These are phyloP conservation scores for Madoqua kirkii DNA, from an alignment of 2,113 vertebrate genomes.

Conservation along the genomic window DNA sequence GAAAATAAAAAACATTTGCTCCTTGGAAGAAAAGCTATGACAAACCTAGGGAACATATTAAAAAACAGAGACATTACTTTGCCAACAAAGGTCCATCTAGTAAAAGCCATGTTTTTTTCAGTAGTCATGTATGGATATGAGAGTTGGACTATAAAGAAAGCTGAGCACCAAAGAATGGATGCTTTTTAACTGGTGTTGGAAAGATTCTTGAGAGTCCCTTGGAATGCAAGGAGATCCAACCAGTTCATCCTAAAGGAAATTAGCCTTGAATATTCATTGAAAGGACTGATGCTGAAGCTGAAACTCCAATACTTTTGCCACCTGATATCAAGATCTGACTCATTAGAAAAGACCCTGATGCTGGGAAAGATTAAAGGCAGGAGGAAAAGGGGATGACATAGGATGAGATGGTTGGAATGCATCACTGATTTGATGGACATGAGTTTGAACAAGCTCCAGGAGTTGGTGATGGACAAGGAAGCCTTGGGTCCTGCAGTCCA, in stretches of 20 bases:
- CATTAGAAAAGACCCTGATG: neutral
- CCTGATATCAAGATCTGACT: neutral
- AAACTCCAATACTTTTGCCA: neutral
- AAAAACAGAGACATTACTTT: neutral
- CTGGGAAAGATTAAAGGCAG: neutral
- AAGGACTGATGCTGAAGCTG: neutral
- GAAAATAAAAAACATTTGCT: neutral
- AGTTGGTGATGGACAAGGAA: neutral
- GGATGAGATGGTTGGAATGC: neutral
- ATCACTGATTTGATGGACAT: neutral
- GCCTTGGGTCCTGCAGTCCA: neutral
- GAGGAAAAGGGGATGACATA: neutral
- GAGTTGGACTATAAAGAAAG: neutral
- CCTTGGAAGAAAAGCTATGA: neutral
- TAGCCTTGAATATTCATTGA: neutral
- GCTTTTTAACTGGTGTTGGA: neutral
- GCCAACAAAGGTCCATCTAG: neutral
- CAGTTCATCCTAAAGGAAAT: neutral
- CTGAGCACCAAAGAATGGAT: neutral
- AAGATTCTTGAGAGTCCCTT: neutral
- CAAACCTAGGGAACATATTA: neutral
- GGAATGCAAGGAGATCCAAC: neutral
- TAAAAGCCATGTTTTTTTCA: neutral
- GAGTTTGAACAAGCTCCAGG: neutral
- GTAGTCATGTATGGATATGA: neutral